These are phyloP conservation scores for Neosilurus mollespiculum DNA, from an alignment of 2,797 vertebrate genomes.

Conservation along the genomic window DNA sequence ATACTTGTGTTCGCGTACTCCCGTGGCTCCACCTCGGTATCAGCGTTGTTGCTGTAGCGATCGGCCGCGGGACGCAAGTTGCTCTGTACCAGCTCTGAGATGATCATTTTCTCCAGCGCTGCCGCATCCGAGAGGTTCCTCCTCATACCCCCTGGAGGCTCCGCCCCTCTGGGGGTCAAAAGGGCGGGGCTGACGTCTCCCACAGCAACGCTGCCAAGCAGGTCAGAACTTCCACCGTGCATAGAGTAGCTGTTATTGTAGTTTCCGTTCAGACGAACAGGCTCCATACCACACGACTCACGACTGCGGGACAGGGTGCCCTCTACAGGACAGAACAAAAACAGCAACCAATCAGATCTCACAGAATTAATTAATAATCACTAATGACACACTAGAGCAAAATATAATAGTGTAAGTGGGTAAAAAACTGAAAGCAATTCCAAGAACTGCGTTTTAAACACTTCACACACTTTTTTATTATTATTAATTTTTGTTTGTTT, in stretches of 20 bases:
- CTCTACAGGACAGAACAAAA: constrained; percentile 69
- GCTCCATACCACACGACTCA: constrained; percentile 87
- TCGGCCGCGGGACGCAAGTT: constrained; percentile 77
- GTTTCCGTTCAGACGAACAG: constrained; percentile 90
- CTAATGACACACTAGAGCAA: no score
- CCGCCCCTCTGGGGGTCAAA: constrained; percentile 71
- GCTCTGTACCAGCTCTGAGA: constrained; percentile 92
- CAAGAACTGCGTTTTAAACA: background rate
- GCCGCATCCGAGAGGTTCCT: constrained; percentile 86
- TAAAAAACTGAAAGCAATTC: background rate
- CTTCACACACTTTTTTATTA: background rate
- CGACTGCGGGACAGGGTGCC: constrained; percentile 80
- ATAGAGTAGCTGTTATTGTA: constrained; percentile 95
- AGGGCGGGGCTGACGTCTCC: constrained; percentile 76
- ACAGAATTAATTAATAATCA: background rate
- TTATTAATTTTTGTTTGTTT: background rate
- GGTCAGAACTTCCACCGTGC: constrained; percentile 82
- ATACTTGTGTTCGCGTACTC: constrained; percentile 34
- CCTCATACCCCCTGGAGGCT: constrained; percentile 65
- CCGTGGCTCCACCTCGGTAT: constrained; percentile 16
- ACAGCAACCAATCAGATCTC: background rate
- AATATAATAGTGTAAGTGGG: background rate
- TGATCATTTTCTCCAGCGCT: constrained; percentile 92
- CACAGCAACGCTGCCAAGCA: constrained; percentile 70
- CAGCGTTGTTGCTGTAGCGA: constrained; percentile 66